Base-by-base conservation (phyloP, 1,140 invertebrate genomes). In the Choristoneura fumiferana region DNA sequence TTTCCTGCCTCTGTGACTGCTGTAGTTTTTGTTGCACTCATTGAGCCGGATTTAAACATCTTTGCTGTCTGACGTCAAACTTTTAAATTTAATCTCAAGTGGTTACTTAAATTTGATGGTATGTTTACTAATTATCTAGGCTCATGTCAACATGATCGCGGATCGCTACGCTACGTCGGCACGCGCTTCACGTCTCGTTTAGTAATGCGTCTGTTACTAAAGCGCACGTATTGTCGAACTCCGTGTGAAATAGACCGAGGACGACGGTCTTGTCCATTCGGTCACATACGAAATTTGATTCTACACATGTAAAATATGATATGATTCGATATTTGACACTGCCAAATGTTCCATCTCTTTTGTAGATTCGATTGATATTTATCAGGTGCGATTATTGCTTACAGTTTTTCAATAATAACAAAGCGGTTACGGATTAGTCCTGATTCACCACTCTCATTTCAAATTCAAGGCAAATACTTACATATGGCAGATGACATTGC, bases 221-320 rank as follows among this genome's bases (percentile, higher is more conserved):
- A 33, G 43, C 43, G 43, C 43, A 49, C 22, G 22, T 29, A 49
- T 49, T 49, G 43, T 49, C 43, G 43, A 49, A 49, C 22, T 18
- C 12, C 43, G 43, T 57, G 56, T 57, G 56, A 57, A 57, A 57
- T 57, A 22, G 56, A 57, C 36, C 56, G 39, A 57, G 56, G 56
- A 34, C 40, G 39, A 8, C 9, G 4, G 34, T 57, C 38, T 57
- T 54, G 52, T 54, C 52, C 52, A 54, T 29, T 36, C 43, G 22
- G 43, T 49, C 43, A 49, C 43, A 49, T 12, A 49, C 22, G 43
- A 49, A 45, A 33, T 49, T 18, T 49, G 43, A 49, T 49, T 22
- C 22, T 29, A n/a, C 18, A 49, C 43, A 49, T 49, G 22, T 29
- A 6, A 29, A 29, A 29, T 29, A 29, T 29, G 22, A 29, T 29